Percentiles rank a stretch among this genome's conserved stretches.
Conservation (phyloP, 2,113 vertebrate genomes). For the Vidua chalybeata region DNA sequence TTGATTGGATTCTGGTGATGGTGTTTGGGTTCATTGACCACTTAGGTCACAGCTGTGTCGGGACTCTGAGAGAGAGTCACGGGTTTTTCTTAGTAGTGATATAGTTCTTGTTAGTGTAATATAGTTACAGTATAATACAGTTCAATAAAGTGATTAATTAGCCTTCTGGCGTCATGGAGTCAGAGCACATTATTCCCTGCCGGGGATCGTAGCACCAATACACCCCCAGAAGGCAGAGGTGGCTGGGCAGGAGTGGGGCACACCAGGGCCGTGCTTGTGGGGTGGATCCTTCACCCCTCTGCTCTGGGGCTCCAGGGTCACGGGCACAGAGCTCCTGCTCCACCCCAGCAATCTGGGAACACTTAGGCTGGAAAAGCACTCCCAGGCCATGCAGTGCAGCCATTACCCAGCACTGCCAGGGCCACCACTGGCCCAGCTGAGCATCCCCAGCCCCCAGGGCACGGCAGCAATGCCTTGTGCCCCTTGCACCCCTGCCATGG, state of each 20-base stretch:
- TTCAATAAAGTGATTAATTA: no score
- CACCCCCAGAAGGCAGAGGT: neutral
- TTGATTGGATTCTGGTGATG: no score
- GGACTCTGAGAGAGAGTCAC: no score
- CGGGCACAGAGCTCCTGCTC: neutral
- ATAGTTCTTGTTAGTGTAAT: no score
- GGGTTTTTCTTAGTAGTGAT: no score
- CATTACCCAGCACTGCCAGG: neutral
- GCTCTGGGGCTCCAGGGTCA: fast-evolving
- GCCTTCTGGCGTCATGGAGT: no score
- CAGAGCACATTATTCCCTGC: no score
- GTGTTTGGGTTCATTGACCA: no score
- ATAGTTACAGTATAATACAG: no score
- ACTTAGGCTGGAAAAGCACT: neutral
- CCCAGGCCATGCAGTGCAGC: neutral
- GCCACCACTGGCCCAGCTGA: neutral
- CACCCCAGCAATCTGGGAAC: neutral
- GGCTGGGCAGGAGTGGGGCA: neutral
- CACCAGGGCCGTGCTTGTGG: neutral
- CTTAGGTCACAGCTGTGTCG: no score
- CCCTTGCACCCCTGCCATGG: neutral
- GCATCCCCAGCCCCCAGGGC: neutral
- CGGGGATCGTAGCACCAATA: no score
- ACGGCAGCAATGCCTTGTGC: neutral
- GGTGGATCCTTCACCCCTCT: neutral